Evolutionary conservation across 2,888 invertebrate species (phyloP).

Genomic region (Griposia aprilina): DNA sequence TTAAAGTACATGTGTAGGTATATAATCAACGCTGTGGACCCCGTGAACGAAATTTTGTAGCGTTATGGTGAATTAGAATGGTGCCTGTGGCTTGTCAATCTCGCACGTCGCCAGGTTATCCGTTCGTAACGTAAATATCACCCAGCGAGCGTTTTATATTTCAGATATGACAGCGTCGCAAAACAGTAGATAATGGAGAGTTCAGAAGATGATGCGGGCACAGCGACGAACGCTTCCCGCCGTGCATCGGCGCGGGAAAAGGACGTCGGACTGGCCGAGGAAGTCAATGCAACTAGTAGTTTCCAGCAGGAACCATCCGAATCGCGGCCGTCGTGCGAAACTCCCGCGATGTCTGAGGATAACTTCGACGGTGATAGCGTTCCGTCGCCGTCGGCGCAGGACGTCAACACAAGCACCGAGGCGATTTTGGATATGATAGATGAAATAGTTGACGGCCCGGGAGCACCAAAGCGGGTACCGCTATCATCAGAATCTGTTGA

Average conservation of each 20-base stretch:
- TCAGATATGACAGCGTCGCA: constrained; percentile 89
- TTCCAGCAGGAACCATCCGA: constrained; percentile 81
- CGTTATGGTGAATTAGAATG: constrained; percentile 91
- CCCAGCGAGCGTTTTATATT: constrained; percentile 88
- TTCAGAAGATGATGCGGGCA: constrained; percentile 90
- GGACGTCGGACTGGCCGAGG: constrained; percentile 84
- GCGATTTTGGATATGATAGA: constrained; percentile 90
- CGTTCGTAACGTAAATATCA: constrained; percentile 89
- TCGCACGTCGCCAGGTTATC: constrained; percentile 90
- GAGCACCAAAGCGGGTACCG: constrained; percentile 83
- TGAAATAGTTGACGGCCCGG: constrained; percentile 88
- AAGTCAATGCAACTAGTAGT: constrained; percentile 85
- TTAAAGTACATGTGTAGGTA: constrained; percentile 90
- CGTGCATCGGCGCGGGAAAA: constrained; percentile 90
- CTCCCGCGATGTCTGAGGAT: constrained; percentile 86
- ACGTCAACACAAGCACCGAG: constrained; percentile 88
- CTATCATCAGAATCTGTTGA: constrained; percentile 62
- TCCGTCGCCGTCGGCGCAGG: constrained; percentile 86
- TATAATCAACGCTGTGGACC: constrained; percentile 88
- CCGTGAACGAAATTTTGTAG: constrained; percentile 88
- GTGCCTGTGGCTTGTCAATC: constrained; percentile 90
- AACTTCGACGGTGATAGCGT: constrained; percentile 88
- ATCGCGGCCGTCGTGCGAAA: constrained; percentile 79
- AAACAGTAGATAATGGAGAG: constrained; percentile 91
- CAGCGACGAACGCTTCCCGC: constrained; percentile 89